phyloP scores from a whole-genome alignment of 2,888 invertebrate genomes.

The Euproctis similis region DNA sequence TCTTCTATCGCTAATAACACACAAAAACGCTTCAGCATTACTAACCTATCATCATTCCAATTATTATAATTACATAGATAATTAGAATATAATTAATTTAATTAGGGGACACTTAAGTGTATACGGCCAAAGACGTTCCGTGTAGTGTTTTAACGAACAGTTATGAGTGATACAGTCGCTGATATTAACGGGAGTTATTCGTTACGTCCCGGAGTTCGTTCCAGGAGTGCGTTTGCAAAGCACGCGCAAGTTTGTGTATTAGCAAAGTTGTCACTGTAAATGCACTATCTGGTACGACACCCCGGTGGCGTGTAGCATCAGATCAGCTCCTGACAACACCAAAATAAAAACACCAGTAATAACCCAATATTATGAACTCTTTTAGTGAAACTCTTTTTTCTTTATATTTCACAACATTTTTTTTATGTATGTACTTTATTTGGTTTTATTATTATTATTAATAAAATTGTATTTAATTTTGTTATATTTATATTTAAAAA shows the following conservation, averaged over 20 bases:
- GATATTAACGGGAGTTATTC: slow-evolving; percentile 50
- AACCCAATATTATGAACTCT: slow-evolving; percentile 51
- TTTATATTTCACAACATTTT: slow-evolving; percentile 13
- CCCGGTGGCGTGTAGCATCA: slow-evolving; percentile 81
- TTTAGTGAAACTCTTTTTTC: slow-evolving; percentile 39
- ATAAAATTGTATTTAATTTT: too few species aligned
- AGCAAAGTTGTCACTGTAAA: slow-evolving; percentile 88
- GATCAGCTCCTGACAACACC: slow-evolving; percentile 51
- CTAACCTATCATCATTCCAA: slow-evolving; percentile 13
- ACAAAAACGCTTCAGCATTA: slow-evolving; percentile 23
- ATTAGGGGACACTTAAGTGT: slow-evolving; percentile 39
- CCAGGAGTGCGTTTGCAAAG: slow-evolving; percentile 99
- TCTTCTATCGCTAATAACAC: too few species aligned
- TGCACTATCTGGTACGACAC: slow-evolving; percentile 99
- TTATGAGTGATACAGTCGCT: slow-evolving; percentile 56
- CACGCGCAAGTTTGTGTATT: slow-evolving; percentile 68
- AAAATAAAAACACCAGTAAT: slow-evolving; percentile 39
- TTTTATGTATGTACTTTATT: slow-evolving; percentile 14
- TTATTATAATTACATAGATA: too few species aligned
- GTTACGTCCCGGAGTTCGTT: slow-evolving; percentile 89
- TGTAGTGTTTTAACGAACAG: slow-evolving; percentile 51
- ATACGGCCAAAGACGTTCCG: slow-evolving; percentile 58
- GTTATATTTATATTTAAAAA: too few species aligned
- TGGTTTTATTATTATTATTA: too few species aligned
- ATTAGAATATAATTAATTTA: slow-evolving; percentile 14